phyloP scores from a whole-genome alignment of 2,113 vertebrate genomes.

The Gadus chalcogrammus region DNA sequence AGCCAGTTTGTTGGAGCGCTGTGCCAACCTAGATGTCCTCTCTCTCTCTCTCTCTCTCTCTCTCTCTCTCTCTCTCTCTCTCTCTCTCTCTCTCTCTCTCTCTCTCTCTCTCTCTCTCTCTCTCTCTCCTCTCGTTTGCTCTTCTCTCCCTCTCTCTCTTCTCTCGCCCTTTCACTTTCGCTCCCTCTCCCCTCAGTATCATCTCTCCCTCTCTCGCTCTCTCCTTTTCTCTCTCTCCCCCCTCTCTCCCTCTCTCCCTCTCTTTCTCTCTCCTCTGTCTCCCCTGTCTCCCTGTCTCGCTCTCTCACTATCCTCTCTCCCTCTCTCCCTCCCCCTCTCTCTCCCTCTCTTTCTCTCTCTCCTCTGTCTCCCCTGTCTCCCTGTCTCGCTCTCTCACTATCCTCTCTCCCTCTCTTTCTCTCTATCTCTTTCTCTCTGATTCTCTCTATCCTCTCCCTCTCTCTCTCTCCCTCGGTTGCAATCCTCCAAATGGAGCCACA shows the following conservation, averaged over 20 bases:
- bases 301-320: neutral
- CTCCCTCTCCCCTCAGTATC: neutral
- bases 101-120: neutral
- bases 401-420: neutral
- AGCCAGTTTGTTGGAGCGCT: conserved; percentile 20
- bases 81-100: neutral
- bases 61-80: neutral
- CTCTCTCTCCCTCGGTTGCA: too few species aligned
- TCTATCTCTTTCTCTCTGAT: too few species aligned
- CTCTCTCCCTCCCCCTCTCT: neutral
- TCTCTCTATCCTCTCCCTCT: neutral
- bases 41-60: neutral
- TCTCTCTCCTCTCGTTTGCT: neutral
- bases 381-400: neutral
- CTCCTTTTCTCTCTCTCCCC: too few species aligned
- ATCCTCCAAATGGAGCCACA: too few species aligned
- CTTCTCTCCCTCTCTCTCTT: too few species aligned
- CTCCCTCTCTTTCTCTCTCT: too few species aligned
- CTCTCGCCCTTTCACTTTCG: neutral
- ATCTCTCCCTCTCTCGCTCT: neutral
- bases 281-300: neutral
- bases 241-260: too few species aligned
- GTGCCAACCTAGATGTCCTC: conserved; percentile 18
- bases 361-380: too few species aligned
- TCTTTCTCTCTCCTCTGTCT: too few species aligned